Conservation (phyloP, 2,888 invertebrate species). For the Diarsia rubi region DNA sequence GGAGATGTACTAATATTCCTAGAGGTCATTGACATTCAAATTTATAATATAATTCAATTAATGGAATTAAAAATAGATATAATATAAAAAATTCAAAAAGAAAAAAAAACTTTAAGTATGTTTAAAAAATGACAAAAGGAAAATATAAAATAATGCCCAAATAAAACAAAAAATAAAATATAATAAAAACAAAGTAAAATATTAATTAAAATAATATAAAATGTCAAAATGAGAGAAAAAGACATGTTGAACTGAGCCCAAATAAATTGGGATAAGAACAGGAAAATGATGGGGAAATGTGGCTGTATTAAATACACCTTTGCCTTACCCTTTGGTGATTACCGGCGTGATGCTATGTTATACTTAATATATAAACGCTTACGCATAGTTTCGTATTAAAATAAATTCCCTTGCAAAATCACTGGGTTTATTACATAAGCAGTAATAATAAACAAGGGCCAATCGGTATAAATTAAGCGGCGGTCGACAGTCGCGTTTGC, state of each 20-base stretch:
- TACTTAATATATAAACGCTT: constrained; percentile 64
- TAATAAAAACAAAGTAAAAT: too few species aligned
- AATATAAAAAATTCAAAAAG: too few species aligned
- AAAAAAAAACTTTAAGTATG: too few species aligned
- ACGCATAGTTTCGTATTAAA: constrained; percentile 72
- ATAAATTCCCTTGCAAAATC: constrained; percentile 82
- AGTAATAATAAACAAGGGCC: constrained; percentile 82
- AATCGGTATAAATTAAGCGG: constrained; percentile 84
- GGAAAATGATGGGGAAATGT: background rate
- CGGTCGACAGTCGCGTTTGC: constrained; percentile 81
- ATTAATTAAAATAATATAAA: too few species aligned
- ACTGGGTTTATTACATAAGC: constrained; percentile 81
- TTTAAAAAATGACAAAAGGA: too few species aligned
- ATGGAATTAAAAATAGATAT: too few species aligned
- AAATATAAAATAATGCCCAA: too few species aligned
- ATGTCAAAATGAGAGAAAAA: background rate
- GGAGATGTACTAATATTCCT: too few species aligned
- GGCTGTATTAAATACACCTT: background rate
- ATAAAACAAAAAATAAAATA: too few species aligned
- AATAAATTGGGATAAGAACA: background rate
- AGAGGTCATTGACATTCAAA: too few species aligned
- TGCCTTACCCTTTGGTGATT: background rate
- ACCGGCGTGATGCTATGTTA: background rate
- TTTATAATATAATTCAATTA: too few species aligned
- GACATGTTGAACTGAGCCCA: background rate